A percentile compares a stretch with the other conserved stretches of the same genome.
Evolutionary conservation across 2,797 vertebrate genomes (phyloP).

Genomic region (Iguana delicatissima): DNA sequence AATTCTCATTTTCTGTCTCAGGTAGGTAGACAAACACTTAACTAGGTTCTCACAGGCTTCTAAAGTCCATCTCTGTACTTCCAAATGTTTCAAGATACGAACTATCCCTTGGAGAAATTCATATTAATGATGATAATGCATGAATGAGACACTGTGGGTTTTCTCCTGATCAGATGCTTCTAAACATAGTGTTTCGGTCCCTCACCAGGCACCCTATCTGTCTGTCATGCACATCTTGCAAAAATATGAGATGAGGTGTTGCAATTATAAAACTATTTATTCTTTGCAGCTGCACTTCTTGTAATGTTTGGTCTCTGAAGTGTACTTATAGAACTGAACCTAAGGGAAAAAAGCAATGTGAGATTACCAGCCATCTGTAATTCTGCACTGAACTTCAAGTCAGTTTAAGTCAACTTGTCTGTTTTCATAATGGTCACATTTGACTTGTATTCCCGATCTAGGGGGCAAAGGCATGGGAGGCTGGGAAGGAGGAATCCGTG

Average conservation of each 20-base stretch:
- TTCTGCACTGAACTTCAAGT: neutral
- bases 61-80: neutral
- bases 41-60: neutral
- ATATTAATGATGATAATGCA: neutral
- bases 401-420: neutral
- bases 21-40: neutral
- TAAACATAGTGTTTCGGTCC: neutral
- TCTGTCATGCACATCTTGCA: neutral
- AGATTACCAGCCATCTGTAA: neutral
- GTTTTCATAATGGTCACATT: neutral
- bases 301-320: neutral
- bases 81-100: neutral
- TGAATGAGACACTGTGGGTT: neutral
- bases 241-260: neutral
- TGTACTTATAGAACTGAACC: neutral
- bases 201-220: neutral
- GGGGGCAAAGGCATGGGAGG: slow-evolving; percentile 90
- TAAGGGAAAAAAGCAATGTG: neutral
- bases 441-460: slow-evolving; percentile 58
- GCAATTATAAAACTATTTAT: neutral
- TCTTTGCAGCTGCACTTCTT: neutral
- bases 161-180: neutral
- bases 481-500: slow-evolving; percentile 91
- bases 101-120: neutral
- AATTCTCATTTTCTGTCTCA: neutral